A percentile compares a stretch with the other conserved stretches of the same genome.
Conservation (phyloP, 64 coral and sea anemone species). For the Platygyra sinensis region DNA sequence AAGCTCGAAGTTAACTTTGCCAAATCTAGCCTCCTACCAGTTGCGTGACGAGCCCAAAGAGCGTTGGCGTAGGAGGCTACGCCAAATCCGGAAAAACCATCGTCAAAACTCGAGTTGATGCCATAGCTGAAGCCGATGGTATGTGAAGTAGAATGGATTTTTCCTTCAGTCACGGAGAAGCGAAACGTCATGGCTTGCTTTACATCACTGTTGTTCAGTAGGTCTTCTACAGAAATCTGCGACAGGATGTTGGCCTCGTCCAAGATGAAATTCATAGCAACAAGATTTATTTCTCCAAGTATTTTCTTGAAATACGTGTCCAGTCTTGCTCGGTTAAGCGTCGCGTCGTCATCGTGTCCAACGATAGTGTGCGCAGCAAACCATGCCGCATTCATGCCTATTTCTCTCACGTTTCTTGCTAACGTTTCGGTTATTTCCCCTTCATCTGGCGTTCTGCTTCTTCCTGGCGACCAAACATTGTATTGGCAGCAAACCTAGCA, state of each 20-base stretch:
- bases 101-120: background rate
- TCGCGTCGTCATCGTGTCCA: background rate
- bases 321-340: background rate
- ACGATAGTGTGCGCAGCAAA: no score
- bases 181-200: background rate
- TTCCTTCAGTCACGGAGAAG: no score
- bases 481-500: no score
- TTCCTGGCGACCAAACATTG: no score
- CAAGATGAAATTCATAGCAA: constrained; percentile 15
- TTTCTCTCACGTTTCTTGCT: background rate
- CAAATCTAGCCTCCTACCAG: no score
- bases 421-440: background rate
- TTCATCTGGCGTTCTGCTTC: no score
- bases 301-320: background rate
- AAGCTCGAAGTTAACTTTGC: background rate
- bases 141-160: background rate
- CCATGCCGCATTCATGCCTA: background rate
- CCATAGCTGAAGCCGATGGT: background rate
- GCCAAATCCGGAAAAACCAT: background rate
- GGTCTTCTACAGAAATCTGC: background rate
- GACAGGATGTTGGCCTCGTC: constrained; percentile 1
- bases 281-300: background rate
- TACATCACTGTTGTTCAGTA: background rate
- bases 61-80: no score
- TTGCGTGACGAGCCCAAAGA: no score